Evolutionary conservation across 2,113 vertebrate genomes (phyloP).

Genomic region (Azemiops feae): DNA sequence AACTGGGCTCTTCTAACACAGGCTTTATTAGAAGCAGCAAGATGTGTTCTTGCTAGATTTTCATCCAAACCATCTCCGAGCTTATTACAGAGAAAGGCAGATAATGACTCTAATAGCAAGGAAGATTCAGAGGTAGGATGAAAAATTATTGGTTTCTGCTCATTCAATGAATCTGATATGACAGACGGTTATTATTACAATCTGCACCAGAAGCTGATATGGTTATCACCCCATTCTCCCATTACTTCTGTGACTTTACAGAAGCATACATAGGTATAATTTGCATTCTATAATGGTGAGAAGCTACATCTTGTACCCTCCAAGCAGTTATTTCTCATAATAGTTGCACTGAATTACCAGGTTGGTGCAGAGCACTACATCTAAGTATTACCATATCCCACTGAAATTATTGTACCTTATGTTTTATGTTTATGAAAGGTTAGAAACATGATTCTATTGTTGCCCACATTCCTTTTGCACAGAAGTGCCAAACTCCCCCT

Average conservation of each 20-base stretch:
- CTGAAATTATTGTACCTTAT: slow-evolving; percentile 11
- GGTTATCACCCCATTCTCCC: slow-evolving; percentile 13
- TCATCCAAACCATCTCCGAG: slow-evolving; percentile 4
- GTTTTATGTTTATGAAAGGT: neutral
- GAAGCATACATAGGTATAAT: slow-evolving; percentile 1
- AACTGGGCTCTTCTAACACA: neutral
- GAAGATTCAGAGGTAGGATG: slow-evolving; percentile 8
- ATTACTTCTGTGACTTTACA: slow-evolving; percentile 6
- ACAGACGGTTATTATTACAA: slow-evolving; percentile 32
- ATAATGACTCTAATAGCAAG: slow-evolving; percentile 24
- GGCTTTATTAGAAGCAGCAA: slow-evolving; percentile 11
- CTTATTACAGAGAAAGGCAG: slow-evolving; percentile 11
- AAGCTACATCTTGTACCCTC: slow-evolving; percentile 30
- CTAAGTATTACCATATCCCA: slow-evolving; percentile 27
- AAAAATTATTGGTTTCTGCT: neutral
- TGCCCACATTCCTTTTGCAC: neutral
- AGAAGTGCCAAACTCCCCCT: neutral
- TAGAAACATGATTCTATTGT: neutral
- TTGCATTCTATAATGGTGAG: slow-evolving; percentile 34
- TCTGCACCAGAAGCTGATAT: slow-evolving; percentile 19
- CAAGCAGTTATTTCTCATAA: slow-evolving; percentile 14
- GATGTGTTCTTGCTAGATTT: slow-evolving; percentile 2
- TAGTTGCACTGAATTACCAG: slow-evolving; percentile 29
- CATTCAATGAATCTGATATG: slow-evolving; percentile 13
- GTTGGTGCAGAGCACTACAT: slow-evolving; percentile 26